These are phyloP conservation scores for Drosophila tsacasi DNA, from an alignment of 1,140 invertebrate species.

Conservation along the genomic window DNA sequence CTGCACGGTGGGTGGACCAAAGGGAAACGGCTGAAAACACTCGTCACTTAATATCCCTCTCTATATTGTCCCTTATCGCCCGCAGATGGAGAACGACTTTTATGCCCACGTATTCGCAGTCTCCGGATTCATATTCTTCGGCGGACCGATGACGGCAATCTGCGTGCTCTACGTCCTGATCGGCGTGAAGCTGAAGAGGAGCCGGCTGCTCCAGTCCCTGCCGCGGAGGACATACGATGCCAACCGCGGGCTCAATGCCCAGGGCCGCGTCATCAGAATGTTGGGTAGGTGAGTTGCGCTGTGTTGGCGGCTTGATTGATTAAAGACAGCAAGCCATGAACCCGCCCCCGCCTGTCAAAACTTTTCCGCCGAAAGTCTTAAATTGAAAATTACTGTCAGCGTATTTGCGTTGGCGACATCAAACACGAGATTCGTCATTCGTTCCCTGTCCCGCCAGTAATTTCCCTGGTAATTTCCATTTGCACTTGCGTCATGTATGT, in stretches of 20 bases:
- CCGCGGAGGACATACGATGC: slow-evolving; percentile 65
- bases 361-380: slow-evolving; percentile 47
- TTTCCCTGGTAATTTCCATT: slow-evolving; percentile 12
- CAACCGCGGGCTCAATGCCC: slow-evolving; percentile 83
- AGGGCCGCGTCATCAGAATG: slow-evolving; percentile 89
- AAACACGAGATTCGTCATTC: slow-evolving; percentile 43
- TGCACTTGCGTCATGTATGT: slow-evolving; percentile 29
- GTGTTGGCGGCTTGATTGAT: slow-evolving; percentile 65
- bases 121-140: slow-evolving; percentile 93
- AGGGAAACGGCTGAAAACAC: neutral
- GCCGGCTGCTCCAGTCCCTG: slow-evolving; percentile 68
- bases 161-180: slow-evolving; percentile 93
- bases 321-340: slow-evolving; percentile 40
- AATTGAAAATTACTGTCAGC: slow-evolving; percentile 72
- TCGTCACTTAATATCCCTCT: neutral
- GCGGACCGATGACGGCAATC: slow-evolving; percentile 94
- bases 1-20: slow-evolving; percentile 78
- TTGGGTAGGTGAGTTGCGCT: slow-evolving; percentile 86
- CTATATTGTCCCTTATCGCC: slow-evolving; percentile 7
- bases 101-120: slow-evolving; percentile 92
- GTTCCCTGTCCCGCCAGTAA: neutral
- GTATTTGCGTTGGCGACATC: slow-evolving; percentile 56
- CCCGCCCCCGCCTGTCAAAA: slow-evolving; percentile 29
- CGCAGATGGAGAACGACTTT: slow-evolving; percentile 87
- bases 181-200: slow-evolving; percentile 89